Evolutionary conservation across 2,113 vertebrate species (phyloP).

Genomic region (Sinocyclocheilus grahami): DNA sequence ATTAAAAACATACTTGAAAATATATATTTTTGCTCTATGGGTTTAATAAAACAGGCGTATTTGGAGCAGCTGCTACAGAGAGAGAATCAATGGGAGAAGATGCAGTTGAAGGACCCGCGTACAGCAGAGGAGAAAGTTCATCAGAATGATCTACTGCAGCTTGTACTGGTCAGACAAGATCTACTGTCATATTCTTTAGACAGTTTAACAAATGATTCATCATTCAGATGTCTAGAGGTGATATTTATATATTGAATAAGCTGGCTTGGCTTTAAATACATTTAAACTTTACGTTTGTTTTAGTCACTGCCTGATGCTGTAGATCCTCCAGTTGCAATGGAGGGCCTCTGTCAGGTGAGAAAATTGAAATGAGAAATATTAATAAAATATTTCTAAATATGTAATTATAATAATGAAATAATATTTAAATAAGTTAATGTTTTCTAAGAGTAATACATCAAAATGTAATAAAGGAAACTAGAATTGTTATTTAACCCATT

Average conservation of each 20-base stretch:
- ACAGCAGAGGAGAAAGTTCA: slow-evolving; percentile 75
- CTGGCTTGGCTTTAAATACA: background rate
- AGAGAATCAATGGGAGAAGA: slow-evolving; percentile 75
- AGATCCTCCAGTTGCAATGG: slow-evolving; percentile 54
- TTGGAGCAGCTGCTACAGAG: slow-evolving; percentile 80
- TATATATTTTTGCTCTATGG: background rate
- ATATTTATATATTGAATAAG: background rate
- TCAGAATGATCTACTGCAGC: slow-evolving; percentile 76
- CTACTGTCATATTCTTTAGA: background rate
- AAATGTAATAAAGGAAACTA: no score
- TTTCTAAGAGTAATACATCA: no score
- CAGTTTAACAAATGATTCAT: background rate
- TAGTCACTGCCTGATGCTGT: slow-evolving; percentile 78
- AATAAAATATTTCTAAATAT: background rate
- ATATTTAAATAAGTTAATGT: no score
- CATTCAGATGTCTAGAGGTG: background rate
- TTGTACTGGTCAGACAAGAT: slow-evolving; percentile 72
- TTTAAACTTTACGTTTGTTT: slow-evolving; percentile 50
- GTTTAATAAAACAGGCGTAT: slow-evolving; percentile 76
- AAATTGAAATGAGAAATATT: no score
- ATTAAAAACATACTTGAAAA: no score
- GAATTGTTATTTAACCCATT: no score
- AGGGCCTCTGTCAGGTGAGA: slow-evolving; percentile 38
- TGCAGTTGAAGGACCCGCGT: slow-evolving; percentile 81
- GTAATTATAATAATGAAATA: background rate